Base-by-base conservation (phyloP, 2,113 vertebrate species). In the Vidua chalybeata region DNA sequence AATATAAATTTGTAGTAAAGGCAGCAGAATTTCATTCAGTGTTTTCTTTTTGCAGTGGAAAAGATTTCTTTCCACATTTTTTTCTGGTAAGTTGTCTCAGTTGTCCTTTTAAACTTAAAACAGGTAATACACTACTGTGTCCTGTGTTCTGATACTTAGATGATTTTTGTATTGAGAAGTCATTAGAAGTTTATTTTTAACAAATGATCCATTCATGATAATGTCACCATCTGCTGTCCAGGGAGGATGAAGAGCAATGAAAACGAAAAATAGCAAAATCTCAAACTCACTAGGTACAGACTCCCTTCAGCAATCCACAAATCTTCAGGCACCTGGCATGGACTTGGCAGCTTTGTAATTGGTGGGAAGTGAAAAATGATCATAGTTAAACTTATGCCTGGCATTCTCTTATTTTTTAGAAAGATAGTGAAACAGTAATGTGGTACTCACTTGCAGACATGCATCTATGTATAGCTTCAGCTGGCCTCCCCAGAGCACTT, bases 291-390 rank as follows among this genome's bases (percentile, higher is more conserved):
- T 87, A 74, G 72, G 74, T 93, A 56, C 48, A 90, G 52, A 19
- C 56, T 94, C 52, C 46, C 54, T 92, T 48, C 78, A 92, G 74
- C 51, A 76, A 75, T 78, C 80, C 66, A 89, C 90, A 91, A 68
- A 88, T 96, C 59, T 93, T 72, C 56, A 71, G 72, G 84, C 95
- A 96, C 85, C 86, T 95, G 94, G 74, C 91, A 90, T 5, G 11
- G 76, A 84, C 73, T 95, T 96, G 94, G 90, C 94, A 96, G 85
- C 67, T 89, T 84, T 89, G 71, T 87, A 92, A 76, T 93, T 92
- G 96, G 96, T 96, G 87, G 92, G 94, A 95, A 95, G 84, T 96
- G 92, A 91, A 94, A 94, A 95, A 89, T 91, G 19, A 69, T 89
- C 1, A 0, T 43, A 77, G 92, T 93, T 92, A 95, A 92, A 81